Base-by-base conservation (phyloP, 2,797 vertebrate species). In the Meda fulgida region DNA sequence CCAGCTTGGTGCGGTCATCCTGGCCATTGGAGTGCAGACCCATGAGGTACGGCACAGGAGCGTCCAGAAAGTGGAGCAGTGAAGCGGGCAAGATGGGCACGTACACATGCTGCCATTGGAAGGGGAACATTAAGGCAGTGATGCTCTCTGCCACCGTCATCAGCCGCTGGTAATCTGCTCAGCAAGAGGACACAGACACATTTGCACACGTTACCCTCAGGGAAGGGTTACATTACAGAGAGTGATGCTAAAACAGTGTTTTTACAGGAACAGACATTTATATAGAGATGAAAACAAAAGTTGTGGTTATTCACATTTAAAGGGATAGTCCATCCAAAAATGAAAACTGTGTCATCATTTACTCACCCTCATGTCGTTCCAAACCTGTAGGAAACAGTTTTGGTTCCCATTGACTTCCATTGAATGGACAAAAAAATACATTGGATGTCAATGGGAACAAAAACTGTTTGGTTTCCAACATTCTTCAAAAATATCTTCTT, bases 121-220 rank as follows among this genome's bases (percentile, higher is more conserved):
- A 99, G 55, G 98, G 98, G 94, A 99, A 99, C 97, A 99, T 98
- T 86, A 99, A 95, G 89, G 97, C 97, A 13, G 98, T 99, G 96
- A 99, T 99, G 91, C 97, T 98, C 95, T 99, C 98, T 1, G 98
- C 98, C 93, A 99, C 98, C 0, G 97, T 97, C 98, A 99, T 99
- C 95, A 99, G 95, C 92, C 97, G 96, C 96, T 99, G 98, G 94
- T 99, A 99, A 95, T 99, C 98, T 99, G 95, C 82, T 76, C 46
- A 48, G 40, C n/a, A 76, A 48, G 29, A 58, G 19, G 78, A 66
- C 60, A 91, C 29, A 86, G 23, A 84, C 19, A 87, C 3, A 77
- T 11, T 26, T 4, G 66, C n/a, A 77, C n/a, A 75, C 19, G 16
- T 29, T 29, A 66, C 31, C 29, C 23, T 19, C 5, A 29, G 40